These are phyloP conservation scores for Hypomecis punctinalis DNA, from an alignment of 2,888 invertebrate genomes.

Conservation along the genomic window DNA sequence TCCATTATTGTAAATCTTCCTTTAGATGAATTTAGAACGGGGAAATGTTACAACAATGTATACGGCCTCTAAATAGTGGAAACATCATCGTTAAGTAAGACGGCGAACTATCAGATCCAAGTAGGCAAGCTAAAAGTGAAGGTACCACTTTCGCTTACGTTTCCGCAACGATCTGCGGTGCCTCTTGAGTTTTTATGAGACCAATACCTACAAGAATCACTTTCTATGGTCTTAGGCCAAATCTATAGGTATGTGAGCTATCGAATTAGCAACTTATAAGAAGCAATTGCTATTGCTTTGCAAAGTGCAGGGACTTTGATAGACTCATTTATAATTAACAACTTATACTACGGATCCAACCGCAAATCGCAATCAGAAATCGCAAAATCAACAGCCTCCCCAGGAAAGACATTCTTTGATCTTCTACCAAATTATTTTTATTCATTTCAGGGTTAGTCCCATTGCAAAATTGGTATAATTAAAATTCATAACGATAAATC, in stretches of 20 bases:
- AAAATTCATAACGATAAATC: too few species aligned
- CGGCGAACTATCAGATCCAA: slow-evolving; percentile 29
- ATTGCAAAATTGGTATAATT: too few species aligned
- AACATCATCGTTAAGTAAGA: slow-evolving; percentile 9
- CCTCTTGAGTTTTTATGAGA: slow-evolving; percentile 48
- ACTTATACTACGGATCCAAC: too few species aligned
- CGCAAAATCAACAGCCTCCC: too few species aligned
- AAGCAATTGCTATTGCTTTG: too few species aligned
- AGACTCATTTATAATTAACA: too few species aligned
- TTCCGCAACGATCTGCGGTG: slow-evolving; percentile 44
- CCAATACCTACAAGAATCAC: slow-evolving; percentile 46
- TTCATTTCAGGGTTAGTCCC: too few species aligned
- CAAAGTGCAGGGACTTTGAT: too few species aligned
- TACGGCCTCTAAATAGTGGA: slow-evolving; percentile 1
- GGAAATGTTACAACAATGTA: slow-evolving; percentile 1
- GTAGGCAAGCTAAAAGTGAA: slow-evolving; percentile 66
- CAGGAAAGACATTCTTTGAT: too few species aligned
- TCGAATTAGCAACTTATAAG: not conserved
- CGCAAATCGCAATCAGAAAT: too few species aligned
- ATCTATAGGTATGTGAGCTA: not conserved
- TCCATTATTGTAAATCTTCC: not conserved
- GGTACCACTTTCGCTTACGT: slow-evolving; percentile 69
- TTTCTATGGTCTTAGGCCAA: slow-evolving; percentile 50
- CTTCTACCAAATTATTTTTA: too few species aligned
- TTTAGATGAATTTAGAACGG: slow-evolving; percentile 1